Evolutionary conservation across 2,888 invertebrate species (phyloP), one percentile per base, ranked within the genome.

Genomic region (Drosophila meridiana): DNA sequence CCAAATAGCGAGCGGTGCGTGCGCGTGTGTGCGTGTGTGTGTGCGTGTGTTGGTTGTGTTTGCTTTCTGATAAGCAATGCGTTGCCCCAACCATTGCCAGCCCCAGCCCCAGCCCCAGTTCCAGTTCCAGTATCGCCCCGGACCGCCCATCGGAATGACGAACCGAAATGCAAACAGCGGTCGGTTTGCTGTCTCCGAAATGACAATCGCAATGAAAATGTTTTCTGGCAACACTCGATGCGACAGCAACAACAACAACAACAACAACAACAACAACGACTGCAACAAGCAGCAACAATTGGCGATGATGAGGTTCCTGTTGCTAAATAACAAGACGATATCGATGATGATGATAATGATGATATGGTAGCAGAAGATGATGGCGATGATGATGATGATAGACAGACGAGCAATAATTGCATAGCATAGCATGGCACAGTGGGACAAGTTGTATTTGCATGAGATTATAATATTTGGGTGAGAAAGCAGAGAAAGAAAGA

Each of bases 151-250:
- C 13, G 2, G 13, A 69, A 61, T 43, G 30, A 55, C 28, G 50
- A 66, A 50, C 50, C 34, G 34, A 45, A 82, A 65, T 82, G 83
- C 83, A 82, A 73, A 59, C 59, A 48, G 69, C 73, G 53, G 34
- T 34, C 64, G 69, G 43, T 50, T 64, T 43, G 66, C 56, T 40
- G 55, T 50, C 45, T 59, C 43, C 55, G 26, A 68, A 68, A 70
- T 68, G 75, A 76, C 77, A 82, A 82, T 71, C 83, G 81, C 74
- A 71, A 72, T 77, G 74, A 77, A 80, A 82, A 76, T 82, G 76
- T 76, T 79, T 52, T 47, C 53, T 52, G 61, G 61, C 69, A 77
- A 73, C 69, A 63, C 50, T 47, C 40, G 55, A 55, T 40, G 55
- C 38, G 36, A 50, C 38, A 38, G 30, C 42, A 48, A 26, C 50